Evolutionary conservation across 2,797 vertebrate genomes (phyloP), one percentile per base, ranked within the genome.

Genomic region (Picus viridis): DNA sequence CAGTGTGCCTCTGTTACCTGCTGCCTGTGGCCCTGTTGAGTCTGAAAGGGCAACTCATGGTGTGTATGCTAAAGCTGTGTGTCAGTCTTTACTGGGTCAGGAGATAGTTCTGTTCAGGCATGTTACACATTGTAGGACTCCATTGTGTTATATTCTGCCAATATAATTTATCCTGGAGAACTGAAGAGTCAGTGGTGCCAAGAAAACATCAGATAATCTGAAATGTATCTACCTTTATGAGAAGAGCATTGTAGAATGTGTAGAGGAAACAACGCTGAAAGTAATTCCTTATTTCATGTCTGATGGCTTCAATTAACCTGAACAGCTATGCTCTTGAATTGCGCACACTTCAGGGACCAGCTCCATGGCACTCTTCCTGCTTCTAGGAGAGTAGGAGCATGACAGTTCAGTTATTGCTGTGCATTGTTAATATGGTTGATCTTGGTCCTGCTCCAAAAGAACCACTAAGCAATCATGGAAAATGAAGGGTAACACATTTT

Each of bases 351-450:
- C 41, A 92, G 96, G 87, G 74, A 86, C 94, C 61, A 88, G 92
- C 67, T 93, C 10, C 26, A 93, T 94, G 93, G 78, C 87, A 83
- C 87, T 94, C 70, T 27, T 85, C 76, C 73, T 91, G 84, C 79
- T 83, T 67, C 83, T 87, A 39, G 86, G 83, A 95, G 82, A 94
- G 83, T 76, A 82, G 17, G 68, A 96, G 71, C 69, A 94, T 96
- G 94, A 97, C 94, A 97, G 94, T 96, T 94, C 91, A 93, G 93
- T 97, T 96, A 93, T 97, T 96, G 91, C 95, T 95, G 91, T 96
- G 95, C 90, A 97, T 97, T 98, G 97, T 97, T 97, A 97, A 96
- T 95, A 96, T 81, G 77, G 93, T 97, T 96, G 96, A 96, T 97
- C 86, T 96, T 97, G 94, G 95, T 96, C 22, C 29, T 59, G 69